Percentiles rank a stretch among this genome's conserved stretches.
These are phyloP conservation scores for Agriotes lineatus DNA, from an alignment of 2,888 invertebrate species.

Conservation along the genomic window DNA sequence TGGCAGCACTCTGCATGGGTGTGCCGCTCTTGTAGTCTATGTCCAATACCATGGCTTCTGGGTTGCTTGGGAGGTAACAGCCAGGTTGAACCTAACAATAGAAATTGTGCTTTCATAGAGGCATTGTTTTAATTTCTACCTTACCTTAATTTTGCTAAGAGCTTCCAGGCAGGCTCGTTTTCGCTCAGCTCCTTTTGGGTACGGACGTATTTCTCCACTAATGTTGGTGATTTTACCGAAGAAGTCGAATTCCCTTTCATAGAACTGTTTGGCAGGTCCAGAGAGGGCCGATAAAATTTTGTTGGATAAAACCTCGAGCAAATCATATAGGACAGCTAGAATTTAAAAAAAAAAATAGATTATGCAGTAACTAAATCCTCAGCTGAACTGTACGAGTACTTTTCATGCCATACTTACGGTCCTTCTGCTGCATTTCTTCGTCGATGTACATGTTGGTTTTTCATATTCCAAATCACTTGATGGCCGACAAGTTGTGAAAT, in stretches of 20 bases:
- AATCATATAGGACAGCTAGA: conserved; percentile 81
- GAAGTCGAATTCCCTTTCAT: conserved; percentile 97
- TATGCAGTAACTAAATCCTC: too few species aligned
- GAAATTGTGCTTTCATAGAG: too few species aligned
- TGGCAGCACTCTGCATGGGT: conserved; percentile 99
- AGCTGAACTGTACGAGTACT: too few species aligned
- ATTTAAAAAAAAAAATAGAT: too few species aligned
- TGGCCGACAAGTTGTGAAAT: conserved; percentile 98
- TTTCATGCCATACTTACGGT: conserved; percentile 75
- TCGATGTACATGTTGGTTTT: conserved; percentile 98
- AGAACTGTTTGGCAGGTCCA: conserved; percentile 95
- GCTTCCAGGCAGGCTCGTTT: conserved; percentile 95
- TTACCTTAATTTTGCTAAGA: conserved; percentile 82
- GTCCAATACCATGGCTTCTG: conserved; percentile 97
- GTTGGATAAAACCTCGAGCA: conserved; percentile 80
- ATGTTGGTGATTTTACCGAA: conserved; percentile 97
- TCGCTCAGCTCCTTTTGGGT: conserved; percentile 90
- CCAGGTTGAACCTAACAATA: conserved; percentile 92
- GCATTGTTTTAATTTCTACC: too few species aligned
- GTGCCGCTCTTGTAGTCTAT: conserved; percentile 97
- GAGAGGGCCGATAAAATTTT: conserved; percentile 87
- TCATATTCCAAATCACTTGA: conserved; percentile 99
- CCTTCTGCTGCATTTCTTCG: conserved; percentile 93
- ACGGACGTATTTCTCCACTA: conserved; percentile 94
- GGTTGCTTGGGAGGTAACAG: conserved; percentile 98